Percentiles rank a stretch among this genome's conserved stretches.
These are phyloP conservation scores for Allobates femoralis DNA, from an alignment of 2,797 vertebrate genomes.

Conservation along the genomic window DNA sequence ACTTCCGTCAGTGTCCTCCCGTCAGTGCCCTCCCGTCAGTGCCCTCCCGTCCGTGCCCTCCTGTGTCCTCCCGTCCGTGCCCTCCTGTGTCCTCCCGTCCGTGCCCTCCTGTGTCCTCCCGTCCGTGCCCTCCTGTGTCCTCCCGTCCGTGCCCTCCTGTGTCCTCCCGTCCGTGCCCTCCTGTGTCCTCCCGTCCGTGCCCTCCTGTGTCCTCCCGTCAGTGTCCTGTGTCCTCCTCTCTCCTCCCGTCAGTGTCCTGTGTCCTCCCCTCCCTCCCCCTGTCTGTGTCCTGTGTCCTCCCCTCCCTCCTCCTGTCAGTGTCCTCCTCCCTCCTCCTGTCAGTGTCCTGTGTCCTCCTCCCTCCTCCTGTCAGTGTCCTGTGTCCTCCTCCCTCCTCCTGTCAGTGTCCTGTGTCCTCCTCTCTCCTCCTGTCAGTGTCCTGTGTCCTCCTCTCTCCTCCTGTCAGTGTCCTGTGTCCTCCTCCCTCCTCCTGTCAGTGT, in stretches of 20 bases:
- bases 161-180: background rate
- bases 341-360: background rate
- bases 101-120: background rate
- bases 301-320: background rate
- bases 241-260: background rate
- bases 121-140: background rate
- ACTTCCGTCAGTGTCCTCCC: background rate
- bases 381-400: no score
- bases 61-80: background rate
- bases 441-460: no score
- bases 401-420: no score
- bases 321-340: background rate
- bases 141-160: background rate
- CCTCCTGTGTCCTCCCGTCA: background rate
- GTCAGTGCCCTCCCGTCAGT: background rate
- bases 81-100: background rate
- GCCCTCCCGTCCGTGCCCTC: no score
- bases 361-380: no score
- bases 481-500: no score
- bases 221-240: background rate
- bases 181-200: background rate
- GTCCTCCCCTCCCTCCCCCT: no score
- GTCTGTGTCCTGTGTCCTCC: background rate
- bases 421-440: no score
- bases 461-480: no score